These are phyloP conservation scores for Caradrina clavipalpis DNA, from an alignment of 2,888 invertebrate species.

Conservation along the genomic window DNA sequence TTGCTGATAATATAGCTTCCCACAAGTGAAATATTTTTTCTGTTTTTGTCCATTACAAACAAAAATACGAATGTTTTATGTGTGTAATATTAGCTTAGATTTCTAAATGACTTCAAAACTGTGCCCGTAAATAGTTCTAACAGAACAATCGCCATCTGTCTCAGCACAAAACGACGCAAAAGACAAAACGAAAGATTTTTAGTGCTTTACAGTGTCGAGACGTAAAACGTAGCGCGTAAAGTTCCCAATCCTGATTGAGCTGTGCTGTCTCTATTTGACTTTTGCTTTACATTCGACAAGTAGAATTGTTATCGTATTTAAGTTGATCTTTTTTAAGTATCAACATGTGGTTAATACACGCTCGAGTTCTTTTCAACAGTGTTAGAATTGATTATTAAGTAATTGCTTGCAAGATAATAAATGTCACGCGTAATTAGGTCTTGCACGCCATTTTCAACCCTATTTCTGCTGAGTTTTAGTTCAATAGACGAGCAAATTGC, in stretches of 20 bases:
- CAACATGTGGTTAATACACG: too few species aligned
- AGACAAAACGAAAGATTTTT: slow-evolving; percentile 23
- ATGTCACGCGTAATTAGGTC: too few species aligned
- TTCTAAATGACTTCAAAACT: background rate
- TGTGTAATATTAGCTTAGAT: background rate
- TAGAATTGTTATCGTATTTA: background rate
- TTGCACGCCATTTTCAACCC: too few species aligned
- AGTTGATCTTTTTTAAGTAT: background rate
- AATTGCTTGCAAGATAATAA: too few species aligned
- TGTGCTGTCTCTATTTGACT: slow-evolving; percentile 10
- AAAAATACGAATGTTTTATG: too few species aligned
- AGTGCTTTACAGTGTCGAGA: slow-evolving; percentile 38
- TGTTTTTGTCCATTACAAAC: too few species aligned
- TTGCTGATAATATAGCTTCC: too few species aligned
- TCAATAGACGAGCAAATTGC: too few species aligned
- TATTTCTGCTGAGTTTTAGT: too few species aligned
- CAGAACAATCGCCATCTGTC: background rate
- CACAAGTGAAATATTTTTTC: too few species aligned
- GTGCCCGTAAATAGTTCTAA: background rate
- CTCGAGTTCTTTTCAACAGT: too few species aligned
- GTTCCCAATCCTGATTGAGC: slow-evolving; percentile 36
- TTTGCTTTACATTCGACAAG: background rate
- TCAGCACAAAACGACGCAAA: slow-evolving; percentile 20
- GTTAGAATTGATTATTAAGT: too few species aligned
- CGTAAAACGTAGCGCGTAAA: slow-evolving; percentile 24